Evolutionary conservation across 2,888 invertebrate species (phyloP).

Genomic region (Agrypnus murinus): DNA sequence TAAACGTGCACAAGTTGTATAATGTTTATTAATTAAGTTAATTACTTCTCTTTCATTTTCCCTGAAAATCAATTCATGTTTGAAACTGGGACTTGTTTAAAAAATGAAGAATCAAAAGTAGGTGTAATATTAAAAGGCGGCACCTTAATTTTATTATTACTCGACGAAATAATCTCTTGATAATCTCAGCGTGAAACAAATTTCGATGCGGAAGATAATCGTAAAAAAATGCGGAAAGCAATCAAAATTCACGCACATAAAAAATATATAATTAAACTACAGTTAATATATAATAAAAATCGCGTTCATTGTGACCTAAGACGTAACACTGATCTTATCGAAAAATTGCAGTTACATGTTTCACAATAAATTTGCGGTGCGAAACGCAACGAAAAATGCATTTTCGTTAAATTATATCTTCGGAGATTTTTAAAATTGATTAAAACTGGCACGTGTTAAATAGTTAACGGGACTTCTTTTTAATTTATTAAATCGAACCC

Average conservation of each 20-base stretch:
- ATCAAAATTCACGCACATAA: constrained; percentile 47
- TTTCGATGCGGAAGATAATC: constrained; percentile 42
- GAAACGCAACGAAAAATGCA: constrained; percentile 48
- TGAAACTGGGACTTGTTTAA: not conserved
- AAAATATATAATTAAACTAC: constrained; percentile 51
- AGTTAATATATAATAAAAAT: constrained; percentile 49
- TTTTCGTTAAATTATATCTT: constrained; percentile 42
- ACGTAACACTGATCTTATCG: constrained; percentile 51
- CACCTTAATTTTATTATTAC: constrained; percentile 41
- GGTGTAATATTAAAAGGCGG: constrained; percentile 44
- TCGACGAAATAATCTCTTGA: constrained; percentile 42
- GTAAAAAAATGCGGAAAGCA: constrained; percentile 46
- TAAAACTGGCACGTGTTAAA: constrained; percentile 49
- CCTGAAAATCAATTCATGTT: not conserved
- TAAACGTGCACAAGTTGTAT: no score
- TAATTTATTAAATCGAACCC: constrained; percentile 38
- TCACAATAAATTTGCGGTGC: constrained; percentile 49
- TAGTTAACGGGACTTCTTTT: constrained; percentile 43
- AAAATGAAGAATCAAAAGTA: constrained; percentile 22
- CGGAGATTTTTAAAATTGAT: constrained; percentile 44
- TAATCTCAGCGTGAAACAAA: constrained; percentile 40
- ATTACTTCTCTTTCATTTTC: no score
- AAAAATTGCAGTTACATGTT: constrained; percentile 50
- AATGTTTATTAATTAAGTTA: no score
- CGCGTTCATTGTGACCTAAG: constrained; percentile 41